These are phyloP conservation scores for Emys orbicularis DNA, from an alignment of 2,797 vertebrate species.

Conservation along the genomic window DNA sequence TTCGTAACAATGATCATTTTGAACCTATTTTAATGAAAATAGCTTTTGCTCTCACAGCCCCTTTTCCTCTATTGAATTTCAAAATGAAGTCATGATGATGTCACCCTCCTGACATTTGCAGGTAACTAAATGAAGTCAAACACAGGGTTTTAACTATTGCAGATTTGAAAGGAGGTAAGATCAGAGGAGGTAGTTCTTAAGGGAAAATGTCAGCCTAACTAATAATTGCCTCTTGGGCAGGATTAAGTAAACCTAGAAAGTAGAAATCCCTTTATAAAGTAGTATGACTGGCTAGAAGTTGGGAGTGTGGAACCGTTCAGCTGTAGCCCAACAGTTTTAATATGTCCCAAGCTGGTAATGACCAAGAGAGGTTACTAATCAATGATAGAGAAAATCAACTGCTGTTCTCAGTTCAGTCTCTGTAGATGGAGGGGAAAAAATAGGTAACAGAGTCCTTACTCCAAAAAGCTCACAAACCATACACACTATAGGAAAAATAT, in stretches of 20 bases:
- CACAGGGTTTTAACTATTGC: neutral
- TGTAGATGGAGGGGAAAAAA: fast-evolving
- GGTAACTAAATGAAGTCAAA: neutral
- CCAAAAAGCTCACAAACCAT: neutral
- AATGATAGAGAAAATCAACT: neutral
- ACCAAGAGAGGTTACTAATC: neutral
- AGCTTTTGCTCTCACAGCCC: neutral
- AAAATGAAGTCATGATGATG: neutral
- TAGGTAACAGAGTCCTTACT: neutral
- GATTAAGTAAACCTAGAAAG: neutral
- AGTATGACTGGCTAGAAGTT: neutral
- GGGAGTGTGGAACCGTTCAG: neutral
- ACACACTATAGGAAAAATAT: neutral
- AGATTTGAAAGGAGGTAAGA: neutral
- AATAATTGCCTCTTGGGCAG: neutral
- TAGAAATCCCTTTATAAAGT: neutral
- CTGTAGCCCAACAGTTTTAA: neutral
- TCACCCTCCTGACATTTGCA: neutral
- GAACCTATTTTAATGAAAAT: neutral
- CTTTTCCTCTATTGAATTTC: neutral
- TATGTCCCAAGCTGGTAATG: neutral
- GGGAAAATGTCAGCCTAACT: neutral
- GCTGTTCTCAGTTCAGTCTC: neutral
- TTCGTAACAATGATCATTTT: neutral
- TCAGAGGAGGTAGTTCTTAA: neutral